Base-by-base conservation (phyloP, 2,113 vertebrate species). In the Arvicanthis niloticus region DNA sequence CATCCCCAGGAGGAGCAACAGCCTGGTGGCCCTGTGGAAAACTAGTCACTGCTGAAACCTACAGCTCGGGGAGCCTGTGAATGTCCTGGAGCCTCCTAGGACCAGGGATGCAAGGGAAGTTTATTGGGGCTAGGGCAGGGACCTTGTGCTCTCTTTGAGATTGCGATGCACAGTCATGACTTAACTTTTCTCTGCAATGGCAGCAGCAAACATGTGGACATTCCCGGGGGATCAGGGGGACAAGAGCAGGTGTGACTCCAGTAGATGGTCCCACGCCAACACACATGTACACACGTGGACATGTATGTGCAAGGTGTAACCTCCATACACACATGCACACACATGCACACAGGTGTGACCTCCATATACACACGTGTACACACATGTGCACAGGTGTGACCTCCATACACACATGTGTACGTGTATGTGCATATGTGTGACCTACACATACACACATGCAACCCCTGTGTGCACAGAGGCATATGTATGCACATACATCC, bases 61-160 rank as follows among this genome's bases (percentile, higher is more conserved):
- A 95, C 96, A 96, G 97, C 97, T 98, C 97, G 82, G 96, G 93
- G 96, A 51, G 96, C 40, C 65, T 24, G 60, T 37, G 29, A 26
- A 42, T 6, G 37, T 72, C 65, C 53, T 62, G 15, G 53, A 81
- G n/a, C 56, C 37, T 82, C 45, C 77, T 53, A 12, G 22, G 72
- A 42, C 8, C 0, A 0, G 29, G 24, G 2, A 1, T 16, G 21
- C 0, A 2, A 81, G 31, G 21, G 3, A 12, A 8, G 5, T 21
- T 13, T 19, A 68, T 1, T 9, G 62, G 73, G 80, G 48, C 53
- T 16, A 31, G 40, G 48, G 53, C 8, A 15, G 72, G 51, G 42
- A 75, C 10, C 0, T 0, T 11, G 17, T 16, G 5, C 2, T 68
- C 3, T 87, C n/a, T 0, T 0, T 34, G 37, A 58, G 24, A 75